Percentiles rank a stretch among this genome's conserved stretches.
Conservation (phyloP, 2,797 vertebrate species). For the Leptodactylus fallax region DNA sequence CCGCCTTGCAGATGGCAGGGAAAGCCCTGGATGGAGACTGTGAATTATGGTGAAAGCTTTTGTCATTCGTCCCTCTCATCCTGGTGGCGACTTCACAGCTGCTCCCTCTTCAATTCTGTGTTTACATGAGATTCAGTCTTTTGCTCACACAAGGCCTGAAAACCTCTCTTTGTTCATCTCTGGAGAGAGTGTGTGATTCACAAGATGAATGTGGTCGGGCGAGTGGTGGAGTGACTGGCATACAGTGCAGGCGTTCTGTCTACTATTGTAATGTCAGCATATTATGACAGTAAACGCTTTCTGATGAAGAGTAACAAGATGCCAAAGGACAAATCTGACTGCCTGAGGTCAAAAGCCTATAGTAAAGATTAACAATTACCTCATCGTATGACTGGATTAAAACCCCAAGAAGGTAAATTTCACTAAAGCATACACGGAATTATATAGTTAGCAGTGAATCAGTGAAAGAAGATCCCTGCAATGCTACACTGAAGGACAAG, state of each 20-base stretch:
- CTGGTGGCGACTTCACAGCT: slow-evolving; percentile 44
- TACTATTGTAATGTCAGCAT: not conserved
- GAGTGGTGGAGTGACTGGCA: not conserved
- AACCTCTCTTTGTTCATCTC: slow-evolving; percentile 28
- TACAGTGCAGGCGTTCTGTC: not conserved
- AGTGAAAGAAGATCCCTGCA: too few species aligned
- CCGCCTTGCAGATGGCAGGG: slow-evolving; percentile 57
- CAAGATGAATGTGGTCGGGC: slow-evolving; percentile 7
- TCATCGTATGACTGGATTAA: too few species aligned
- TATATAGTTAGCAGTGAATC: too few species aligned
- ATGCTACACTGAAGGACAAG: too few species aligned
- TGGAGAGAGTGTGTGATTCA: slow-evolving; percentile 39
- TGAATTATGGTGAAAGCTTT: slow-evolving; percentile 47
- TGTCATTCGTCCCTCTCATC: slow-evolving; percentile 34
- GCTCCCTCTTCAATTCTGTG: slow-evolving; percentile 53
- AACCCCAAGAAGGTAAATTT: too few species aligned
- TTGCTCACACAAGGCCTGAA: slow-evolving; percentile 43
- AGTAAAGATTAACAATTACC: too few species aligned
- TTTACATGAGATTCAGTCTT: slow-evolving; percentile 49
- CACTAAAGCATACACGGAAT: too few species aligned
- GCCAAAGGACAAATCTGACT: too few species aligned
- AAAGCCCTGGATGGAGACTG: slow-evolving; percentile 1
- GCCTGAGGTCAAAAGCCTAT: too few species aligned
- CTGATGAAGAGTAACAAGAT: not conserved
- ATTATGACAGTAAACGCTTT: not conserved